Base-by-base conservation (phyloP, 2,797 vertebrate species). In the Gymnoscopelus braueri region DNA sequence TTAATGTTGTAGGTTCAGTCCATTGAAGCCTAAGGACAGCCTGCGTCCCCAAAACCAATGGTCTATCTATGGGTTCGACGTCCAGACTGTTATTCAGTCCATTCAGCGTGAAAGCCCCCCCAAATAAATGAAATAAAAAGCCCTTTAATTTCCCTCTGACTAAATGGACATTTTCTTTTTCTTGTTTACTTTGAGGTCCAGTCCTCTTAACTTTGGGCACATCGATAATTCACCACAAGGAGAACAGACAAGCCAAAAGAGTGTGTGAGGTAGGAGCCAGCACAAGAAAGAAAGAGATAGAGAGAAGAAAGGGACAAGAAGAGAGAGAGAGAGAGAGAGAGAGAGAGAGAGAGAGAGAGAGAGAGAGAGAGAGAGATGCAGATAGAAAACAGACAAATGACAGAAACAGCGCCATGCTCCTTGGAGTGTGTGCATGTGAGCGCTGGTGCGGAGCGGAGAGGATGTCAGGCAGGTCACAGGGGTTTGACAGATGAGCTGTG, bases 401-500 rank as follows among this genome's bases (percentile, higher is more conserved):
- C 86, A 87, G 83, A 89, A 91, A 89, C 84, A 85, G 79, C 82
- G 74, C 82, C 24, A 53, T 52, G 51, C 77, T 87, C 82, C 82
- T 76, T 81, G 81, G 61, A 67, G 84, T 78, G 88, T 29, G 59
- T 39, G 26, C 39, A 10, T 29, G 65, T 48, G 79, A 65, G 86
- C 80, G 68, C 64, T 57, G 84, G 74, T 88, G 89, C 84, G 75
- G 65, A 86, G 81, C 87, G 74, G 81, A 82, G 84, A 82, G 86
- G 89, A 89, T 84, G 87, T 91, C 89, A 87, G 67, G 83, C 68
- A 72, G 90, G 90, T 91, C 86, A 84, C 70, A 47, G 71, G 66
- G 81, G 82, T 89, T 88, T 91, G 88, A 93, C 74, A 69, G 88
- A 90, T 87, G 87, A 88, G 87, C 84, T 90, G 88, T 88, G 85